These are phyloP conservation scores for Picus viridis DNA, from an alignment of 2,797 vertebrate genomes.

Conservation along the genomic window DNA sequence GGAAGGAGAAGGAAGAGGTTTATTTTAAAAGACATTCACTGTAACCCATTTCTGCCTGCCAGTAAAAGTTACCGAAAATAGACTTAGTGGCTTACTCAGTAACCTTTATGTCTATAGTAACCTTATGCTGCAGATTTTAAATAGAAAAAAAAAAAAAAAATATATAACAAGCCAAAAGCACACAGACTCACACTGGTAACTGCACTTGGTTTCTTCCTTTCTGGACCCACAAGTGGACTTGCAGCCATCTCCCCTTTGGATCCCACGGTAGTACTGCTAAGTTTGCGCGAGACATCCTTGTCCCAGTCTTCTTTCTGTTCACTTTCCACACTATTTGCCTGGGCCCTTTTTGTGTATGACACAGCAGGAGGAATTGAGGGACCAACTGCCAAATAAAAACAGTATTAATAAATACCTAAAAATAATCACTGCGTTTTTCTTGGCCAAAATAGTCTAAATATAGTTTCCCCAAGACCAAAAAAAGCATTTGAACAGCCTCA, in stretches of 20 bases:
- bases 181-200: constrained; percentile 86
- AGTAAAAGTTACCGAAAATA: constrained; percentile 44
- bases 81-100: background rate
- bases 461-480: background rate
- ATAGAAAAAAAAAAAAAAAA: constrained; percentile 51
- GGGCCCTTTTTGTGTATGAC: constrained; percentile 90
- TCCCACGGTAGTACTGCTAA: constrained; percentile 85
- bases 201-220: constrained; percentile 90
- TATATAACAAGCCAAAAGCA: background rate
- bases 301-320: constrained; percentile 96
- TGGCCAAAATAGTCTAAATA: constrained; percentile 26
- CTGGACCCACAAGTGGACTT: constrained; percentile 89
- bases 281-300: constrained; percentile 85
- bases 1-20: background rate
- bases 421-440: background rate
- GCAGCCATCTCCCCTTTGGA: constrained; percentile 91
- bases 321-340: constrained; percentile 90
- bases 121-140: background rate
- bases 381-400: constrained; percentile 81
- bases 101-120: constrained; percentile 12
- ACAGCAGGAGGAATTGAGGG: constrained; percentile 90
- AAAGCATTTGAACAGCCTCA: constrained; percentile 6
- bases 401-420: constrained; percentile 42
- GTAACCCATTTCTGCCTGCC: constrained; percentile 39
- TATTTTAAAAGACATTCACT: constrained; percentile 45